Base-by-base conservation (phyloP, 2,888 invertebrate genomes). In the Eristalis arbustorum region DNA sequence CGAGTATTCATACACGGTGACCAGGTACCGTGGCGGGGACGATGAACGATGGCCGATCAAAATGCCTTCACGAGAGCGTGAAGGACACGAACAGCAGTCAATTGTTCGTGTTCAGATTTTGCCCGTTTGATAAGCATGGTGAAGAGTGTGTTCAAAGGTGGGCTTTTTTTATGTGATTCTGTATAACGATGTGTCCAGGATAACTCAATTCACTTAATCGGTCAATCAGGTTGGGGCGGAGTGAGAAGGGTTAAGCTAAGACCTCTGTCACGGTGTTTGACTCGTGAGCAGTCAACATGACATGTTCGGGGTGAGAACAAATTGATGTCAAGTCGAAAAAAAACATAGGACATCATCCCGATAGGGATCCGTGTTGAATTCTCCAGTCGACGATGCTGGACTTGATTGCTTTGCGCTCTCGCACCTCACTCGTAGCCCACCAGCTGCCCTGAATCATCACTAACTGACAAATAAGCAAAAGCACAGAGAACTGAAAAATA, bases 201-300 rank as follows among this genome's bases (percentile, higher is more conserved):
- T 85, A 77, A 77, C 69, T 82, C 82, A 77, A 74, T 85, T 77
- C 77, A 68, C 66, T 81, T 82, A 81, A 81, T 74, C 81, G 85
- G 81, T 78, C 74, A 77, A 77, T 85, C 74, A 80, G 68, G 73
- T 34, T 28, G 18, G 37, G 37, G 31, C 13, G 18, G 23, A 31
- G 11, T 10, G 37, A 34, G 18, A 25, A 40, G 77, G 84, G 68
- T 80, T 72, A 77, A 81, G 73, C 34, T 18, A 67, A 63, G 56
- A 72, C 67, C 72, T 67, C 34, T 77, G 42, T 67, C 72, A 77
- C 11, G 59, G 49, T 42, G 64, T 31, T 61, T 72, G 61, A 79
- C 66, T 59, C 31, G 25, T 77, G 72, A 31, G 62, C 64, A 59
- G 40, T n/a, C n/a, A n/a, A n/a, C n/a, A n/a, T n/a, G 23, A 37